Base-by-base conservation (phyloP, 2,113 vertebrate species). In the Rhegmatorhina hoffmannsi region DNA sequence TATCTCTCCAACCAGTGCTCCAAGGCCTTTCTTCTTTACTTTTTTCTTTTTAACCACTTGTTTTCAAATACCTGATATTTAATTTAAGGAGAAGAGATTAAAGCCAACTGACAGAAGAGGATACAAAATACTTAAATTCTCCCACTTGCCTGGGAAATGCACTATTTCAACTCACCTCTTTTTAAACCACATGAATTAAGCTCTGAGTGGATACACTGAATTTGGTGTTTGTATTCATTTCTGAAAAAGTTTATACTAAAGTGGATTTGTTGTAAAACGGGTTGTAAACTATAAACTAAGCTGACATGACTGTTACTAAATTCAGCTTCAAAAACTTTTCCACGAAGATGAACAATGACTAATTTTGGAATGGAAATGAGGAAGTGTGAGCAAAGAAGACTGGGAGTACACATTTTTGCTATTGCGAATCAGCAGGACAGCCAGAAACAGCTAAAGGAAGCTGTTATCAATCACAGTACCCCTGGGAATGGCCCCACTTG, bases 321-420 rank as follows among this genome's bases (percentile, higher is more conserved):
- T 83, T 58, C 59, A 87, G 89, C 63, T 93, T 84, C 46, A 69
- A 82, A 83, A 93, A 50, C 73, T 87, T 96, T 85, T 66, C 69
- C 84, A 58, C 14, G 18, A 58, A 85, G 74, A 76, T n/a, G 50
- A 95, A 63, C 33, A 73, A 43, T 10, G 31, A 85, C 90, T 73
- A 76, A 49, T 89, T 90, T 68, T 79, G 60, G 59, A 91, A 92
- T 88, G 80, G 28, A 87, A 92, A 90, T 4, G 17, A 84, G 63
- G n/a, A 90, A 66, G 31, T 59, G 4, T 12, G 33, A 68, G 50
- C 52, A 77, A 94, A 88, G 70, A 83, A 60, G 55, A 74, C 24
- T 29, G 5, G 16, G 36, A 87, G n/a, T 36, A 75, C 17, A 5
- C 21, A 47, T 75, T 83, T 90, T 82, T 78, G 59, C 62, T 92